phyloP scores from a whole-genome alignment of 2,113 vertebrate genomes.

The Mixornis gularis region DNA sequence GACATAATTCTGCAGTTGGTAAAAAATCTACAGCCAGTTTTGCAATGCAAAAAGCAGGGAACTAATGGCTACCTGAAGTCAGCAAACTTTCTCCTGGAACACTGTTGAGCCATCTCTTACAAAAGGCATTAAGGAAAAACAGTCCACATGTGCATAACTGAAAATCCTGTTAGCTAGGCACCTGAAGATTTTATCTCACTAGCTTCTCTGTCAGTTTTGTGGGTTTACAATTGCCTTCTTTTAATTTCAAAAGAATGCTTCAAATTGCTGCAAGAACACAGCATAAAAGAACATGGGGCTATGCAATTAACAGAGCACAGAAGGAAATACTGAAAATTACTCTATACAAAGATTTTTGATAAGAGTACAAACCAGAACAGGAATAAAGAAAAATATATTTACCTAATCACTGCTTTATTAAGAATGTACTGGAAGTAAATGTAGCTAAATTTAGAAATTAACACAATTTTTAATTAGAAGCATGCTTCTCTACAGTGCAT shows the following conservation, averaged over 20 bases:
- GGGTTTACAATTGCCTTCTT: background rate
- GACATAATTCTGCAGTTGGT: background rate
- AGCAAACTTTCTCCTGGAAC: background rate
- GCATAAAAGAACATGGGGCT: background rate
- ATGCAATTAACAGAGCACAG: background rate
- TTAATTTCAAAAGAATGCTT: slow-evolving; percentile 5
- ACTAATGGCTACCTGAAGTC: background rate
- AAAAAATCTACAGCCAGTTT: background rate
- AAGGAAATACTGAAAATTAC: background rate
- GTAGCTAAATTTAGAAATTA: background rate
- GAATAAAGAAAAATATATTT: background rate
- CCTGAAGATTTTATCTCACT: slow-evolving; percentile 1
- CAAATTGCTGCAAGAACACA: background rate
- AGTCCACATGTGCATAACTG: background rate
- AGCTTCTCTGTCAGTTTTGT: background rate
- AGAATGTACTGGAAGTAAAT: background rate
- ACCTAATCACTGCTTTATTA: background rate
- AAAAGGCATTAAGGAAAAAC: background rate
- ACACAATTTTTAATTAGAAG: background rate
- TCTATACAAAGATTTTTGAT: background rate
- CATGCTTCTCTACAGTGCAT: background rate
- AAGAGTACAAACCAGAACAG: background rate
- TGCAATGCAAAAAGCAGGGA: background rate
- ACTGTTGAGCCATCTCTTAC: background rate
- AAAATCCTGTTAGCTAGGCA: background rate